phyloP scores from a whole-genome alignment of 2,888 invertebrate species.

The Elgonia sp. region DNA sequence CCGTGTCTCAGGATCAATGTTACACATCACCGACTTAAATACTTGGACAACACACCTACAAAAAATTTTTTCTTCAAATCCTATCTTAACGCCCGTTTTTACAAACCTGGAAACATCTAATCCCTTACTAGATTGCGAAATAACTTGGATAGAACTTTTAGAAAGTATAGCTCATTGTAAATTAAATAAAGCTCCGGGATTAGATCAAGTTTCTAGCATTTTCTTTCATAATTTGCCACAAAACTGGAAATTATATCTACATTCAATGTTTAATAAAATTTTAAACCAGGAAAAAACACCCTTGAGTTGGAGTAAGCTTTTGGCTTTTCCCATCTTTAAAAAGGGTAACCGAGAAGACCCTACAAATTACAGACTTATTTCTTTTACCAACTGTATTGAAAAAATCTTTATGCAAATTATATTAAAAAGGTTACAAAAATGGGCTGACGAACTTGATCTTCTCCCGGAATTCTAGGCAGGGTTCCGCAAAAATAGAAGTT shows the following conservation, averaged over 20 bases:
- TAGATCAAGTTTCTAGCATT: background rate
- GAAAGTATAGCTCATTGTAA: conserved; percentile 12
- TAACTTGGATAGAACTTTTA: conserved; percentile 4
- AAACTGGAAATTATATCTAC: conserved; percentile 17
- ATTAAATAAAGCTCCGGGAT: conserved; percentile 16
- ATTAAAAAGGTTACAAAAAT: background rate
- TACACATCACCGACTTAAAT: too few relatives aligned
- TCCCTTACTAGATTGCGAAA: background rate
- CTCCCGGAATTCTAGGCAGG: conserved; percentile 29
- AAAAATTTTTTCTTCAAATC: background rate
- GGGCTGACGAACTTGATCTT: background rate
- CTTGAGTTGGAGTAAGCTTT: conserved; percentile 25
- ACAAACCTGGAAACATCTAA: background rate
- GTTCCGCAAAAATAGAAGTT: conserved; percentile 12
- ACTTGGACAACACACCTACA: background rate
- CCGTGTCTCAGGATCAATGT: too few relatives aligned
- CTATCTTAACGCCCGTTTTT: background rate
- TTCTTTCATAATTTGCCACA: conserved; percentile 25
- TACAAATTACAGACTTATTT: conserved; percentile 21
- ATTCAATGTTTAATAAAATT: conserved; percentile 20
- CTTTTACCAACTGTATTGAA: conserved; percentile 22
- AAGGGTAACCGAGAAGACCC: background rate
- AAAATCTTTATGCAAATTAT: conserved; percentile 26
- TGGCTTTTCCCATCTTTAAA: conserved; percentile 1
- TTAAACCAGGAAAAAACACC: conserved; percentile 5